These are phyloP conservation scores for Philonicus albiceps DNA, from an alignment of 2,888 invertebrate genomes.

Conservation along the genomic window DNA sequence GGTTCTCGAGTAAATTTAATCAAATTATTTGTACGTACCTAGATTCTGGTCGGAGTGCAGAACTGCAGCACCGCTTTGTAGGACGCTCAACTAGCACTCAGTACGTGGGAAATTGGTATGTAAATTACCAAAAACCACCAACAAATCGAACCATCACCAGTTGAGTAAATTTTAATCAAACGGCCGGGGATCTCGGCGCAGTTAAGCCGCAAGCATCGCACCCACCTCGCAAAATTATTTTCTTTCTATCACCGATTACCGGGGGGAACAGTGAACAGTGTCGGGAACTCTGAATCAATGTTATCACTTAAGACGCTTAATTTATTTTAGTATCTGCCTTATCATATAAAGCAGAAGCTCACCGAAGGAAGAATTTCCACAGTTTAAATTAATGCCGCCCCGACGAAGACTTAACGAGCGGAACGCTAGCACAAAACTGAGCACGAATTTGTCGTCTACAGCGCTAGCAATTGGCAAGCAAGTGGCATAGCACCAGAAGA, in stretches of 20 bases:
- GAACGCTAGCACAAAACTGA: constrained; percentile 25
- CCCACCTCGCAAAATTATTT: background rate
- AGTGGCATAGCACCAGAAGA: background rate
- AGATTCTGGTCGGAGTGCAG: background rate
- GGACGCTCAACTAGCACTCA: background rate
- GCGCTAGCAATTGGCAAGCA: background rate
- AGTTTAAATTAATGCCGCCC: background rate
- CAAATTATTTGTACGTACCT: background rate
- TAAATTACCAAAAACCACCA: background rate
- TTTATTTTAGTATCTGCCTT: background rate
- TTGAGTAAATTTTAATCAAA: background rate
- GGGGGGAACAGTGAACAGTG: background rate
- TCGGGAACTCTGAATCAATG: background rate
- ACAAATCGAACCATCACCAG: background rate
- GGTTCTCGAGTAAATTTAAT: background rate
- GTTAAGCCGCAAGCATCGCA: background rate
- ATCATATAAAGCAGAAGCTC: background rate
- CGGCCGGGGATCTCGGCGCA: background rate
- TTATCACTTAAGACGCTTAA: background rate
- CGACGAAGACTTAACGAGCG: background rate
- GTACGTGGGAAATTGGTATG: background rate
- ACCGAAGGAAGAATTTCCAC: background rate
- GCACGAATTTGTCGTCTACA: background rate
- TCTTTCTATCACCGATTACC: background rate
- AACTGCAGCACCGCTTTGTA: background rate